Percentiles rank a stretch among this genome's conserved stretches.
These are phyloP conservation scores for Corapipo altera DNA, from an alignment of 2,113 vertebrate species.

Conservation along the genomic window DNA sequence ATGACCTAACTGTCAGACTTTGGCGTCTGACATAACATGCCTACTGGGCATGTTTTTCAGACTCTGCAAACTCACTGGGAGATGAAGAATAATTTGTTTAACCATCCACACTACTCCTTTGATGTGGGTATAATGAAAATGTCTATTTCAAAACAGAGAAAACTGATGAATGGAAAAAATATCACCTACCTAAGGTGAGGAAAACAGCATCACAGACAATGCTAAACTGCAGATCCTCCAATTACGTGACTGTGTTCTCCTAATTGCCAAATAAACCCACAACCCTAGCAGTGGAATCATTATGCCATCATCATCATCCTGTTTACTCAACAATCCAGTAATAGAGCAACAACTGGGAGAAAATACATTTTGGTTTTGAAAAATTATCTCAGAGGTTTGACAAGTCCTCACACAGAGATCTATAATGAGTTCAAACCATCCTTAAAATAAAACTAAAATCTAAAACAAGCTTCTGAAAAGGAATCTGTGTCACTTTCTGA, in stretches of 20 bases:
- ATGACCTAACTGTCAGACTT: not conserved
- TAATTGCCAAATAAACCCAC: slow-evolving; percentile 39
- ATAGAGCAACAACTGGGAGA: slow-evolving; percentile 5
- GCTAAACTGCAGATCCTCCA: not conserved
- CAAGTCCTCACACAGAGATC: not conserved
- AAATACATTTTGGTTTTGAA: slow-evolving; percentile 10
- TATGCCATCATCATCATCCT: not conserved
- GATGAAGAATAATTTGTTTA: slow-evolving; percentile 56
- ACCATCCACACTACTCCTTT: slow-evolving; percentile 14
- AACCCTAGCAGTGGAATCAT: not conserved
- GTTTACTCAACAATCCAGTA: slow-evolving; percentile 23
- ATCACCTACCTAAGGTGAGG: not conserved
- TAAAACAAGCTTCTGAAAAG: slow-evolving; percentile 33
- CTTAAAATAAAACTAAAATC: slow-evolving; percentile 12
- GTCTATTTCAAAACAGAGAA: slow-evolving; percentile 27
- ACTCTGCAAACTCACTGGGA: not conserved
- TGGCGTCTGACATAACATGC: slow-evolving; percentile 16
- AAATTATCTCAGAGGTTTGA: not conserved
- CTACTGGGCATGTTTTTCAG: slow-evolving; percentile 25
- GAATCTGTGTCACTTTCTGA: slow-evolving; percentile 21
- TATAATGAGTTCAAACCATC: not conserved
- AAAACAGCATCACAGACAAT: not conserved
- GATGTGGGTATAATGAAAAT: slow-evolving; percentile 29
- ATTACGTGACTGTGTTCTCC: not conserved
- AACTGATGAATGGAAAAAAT: not conserved